These are phyloP conservation scores for Agrotis exclamationis DNA, from an alignment of 2,888 invertebrate genomes.

Conservation along the genomic window DNA sequence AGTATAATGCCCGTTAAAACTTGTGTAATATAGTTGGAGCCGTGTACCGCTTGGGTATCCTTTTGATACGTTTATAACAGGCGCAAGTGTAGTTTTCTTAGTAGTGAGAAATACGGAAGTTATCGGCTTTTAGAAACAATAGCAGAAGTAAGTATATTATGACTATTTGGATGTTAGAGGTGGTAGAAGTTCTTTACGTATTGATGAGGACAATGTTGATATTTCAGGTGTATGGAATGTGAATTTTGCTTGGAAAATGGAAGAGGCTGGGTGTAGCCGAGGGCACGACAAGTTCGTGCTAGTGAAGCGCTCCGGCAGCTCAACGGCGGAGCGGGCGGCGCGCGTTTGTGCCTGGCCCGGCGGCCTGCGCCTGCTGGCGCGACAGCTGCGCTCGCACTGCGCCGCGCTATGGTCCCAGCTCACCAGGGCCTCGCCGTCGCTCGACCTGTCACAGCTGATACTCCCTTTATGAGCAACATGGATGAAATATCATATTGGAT, in stretches of 20 bases:
- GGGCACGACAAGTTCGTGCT: constrained; percentile 61
- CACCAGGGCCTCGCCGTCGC: constrained; percentile 47
- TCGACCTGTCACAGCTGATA: constrained; percentile 47
- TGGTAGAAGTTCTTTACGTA: constrained; percentile 22
- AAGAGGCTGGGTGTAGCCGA: constrained; percentile 44
- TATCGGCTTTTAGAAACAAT: constrained; percentile 20
- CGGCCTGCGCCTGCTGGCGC: constrained; percentile 71
- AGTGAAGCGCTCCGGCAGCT: constrained; percentile 50
- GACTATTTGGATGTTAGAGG: not conserved
- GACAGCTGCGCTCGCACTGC: constrained; percentile 65
- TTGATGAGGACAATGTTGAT: constrained; percentile 29
- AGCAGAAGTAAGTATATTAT: constrained; percentile 44
- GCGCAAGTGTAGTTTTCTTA: constrained; percentile 21
- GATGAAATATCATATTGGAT: constrained; percentile 89
- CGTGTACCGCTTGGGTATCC: constrained; percentile 58
- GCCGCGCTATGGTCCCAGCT: constrained; percentile 57
- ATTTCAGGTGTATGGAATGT: constrained; percentile 86
- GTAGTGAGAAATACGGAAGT: constrained; percentile 18
- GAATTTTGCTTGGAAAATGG: constrained; percentile 69
- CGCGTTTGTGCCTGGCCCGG: constrained; percentile 74
- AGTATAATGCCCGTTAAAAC: constrained; percentile 23
- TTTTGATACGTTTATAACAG: constrained; percentile 25
- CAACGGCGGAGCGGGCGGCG: constrained; percentile 68
- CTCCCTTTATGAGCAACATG: constrained; percentile 87
- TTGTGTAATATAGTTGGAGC: constrained; percentile 31